These are phyloP conservation scores for human (Homo sapiens) DNA, from an alignment of 2,113 vertebrate genomes.

Conservation along the genomic window DNA sequence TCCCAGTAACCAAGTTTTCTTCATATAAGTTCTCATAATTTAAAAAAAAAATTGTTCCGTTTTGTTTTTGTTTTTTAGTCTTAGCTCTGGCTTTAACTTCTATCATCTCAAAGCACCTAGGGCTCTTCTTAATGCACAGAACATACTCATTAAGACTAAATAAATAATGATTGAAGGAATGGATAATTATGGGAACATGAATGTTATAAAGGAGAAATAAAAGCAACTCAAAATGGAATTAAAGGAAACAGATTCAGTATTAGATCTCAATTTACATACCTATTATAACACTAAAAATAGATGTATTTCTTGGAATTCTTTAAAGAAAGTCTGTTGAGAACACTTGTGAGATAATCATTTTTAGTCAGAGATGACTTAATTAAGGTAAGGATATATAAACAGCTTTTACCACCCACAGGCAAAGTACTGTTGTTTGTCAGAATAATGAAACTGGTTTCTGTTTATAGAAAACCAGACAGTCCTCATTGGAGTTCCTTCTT, in stretches of 20 bases:
- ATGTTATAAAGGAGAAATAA: conserved; percentile 51
- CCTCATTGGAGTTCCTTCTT: background rate
- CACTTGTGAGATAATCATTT: conserved; percentile 50
- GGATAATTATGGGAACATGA: background rate
- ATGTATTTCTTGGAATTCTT: conserved; percentile 46
- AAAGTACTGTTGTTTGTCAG: conserved; percentile 42
- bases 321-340: conserved; percentile 62
- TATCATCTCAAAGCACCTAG: background rate
- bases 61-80: conserved; percentile 38
- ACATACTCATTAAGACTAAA: background rate
- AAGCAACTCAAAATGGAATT: conserved; percentile 44
- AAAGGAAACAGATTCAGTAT: conserved; percentile 33
- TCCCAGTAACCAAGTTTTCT: background rate
- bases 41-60: background rate
- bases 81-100: conserved; percentile 10
- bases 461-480: conserved; percentile 16
- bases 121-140: conserved; percentile 32
- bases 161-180: conserved; percentile 40
- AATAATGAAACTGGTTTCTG: conserved; percentile 49
- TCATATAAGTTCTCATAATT: background rate
- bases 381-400: conserved; percentile 57
- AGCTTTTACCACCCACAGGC: conserved; percentile 45
- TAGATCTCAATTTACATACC: conserved; percentile 33
- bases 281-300: conserved; percentile 42
- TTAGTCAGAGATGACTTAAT: conserved; percentile 68